Evolutionary conservation across 2,888 invertebrate genomes (phyloP), one percentile per base, ranked within the genome.

Genomic region (Acleris laterana): DNA sequence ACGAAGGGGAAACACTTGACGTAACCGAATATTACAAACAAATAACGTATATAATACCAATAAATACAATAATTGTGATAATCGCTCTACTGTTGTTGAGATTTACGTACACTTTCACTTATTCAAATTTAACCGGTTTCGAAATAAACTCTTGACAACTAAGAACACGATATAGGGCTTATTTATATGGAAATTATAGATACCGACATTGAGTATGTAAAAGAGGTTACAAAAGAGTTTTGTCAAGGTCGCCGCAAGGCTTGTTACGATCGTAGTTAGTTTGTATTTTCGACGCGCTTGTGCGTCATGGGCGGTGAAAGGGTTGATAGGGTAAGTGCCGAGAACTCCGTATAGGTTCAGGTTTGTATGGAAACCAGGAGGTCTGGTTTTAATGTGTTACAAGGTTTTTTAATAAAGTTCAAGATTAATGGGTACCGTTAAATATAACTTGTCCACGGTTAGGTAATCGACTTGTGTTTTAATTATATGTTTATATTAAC

Each of bases 81-180:
- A 17, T 46, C 46, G 16, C n/a, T 46, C 7, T 22, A 55, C 42
- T 22, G 20, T 42, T 22, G 11, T 53, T 16, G 20, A 55, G 42
- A 55, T 42, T 42, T 22, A 55, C 38, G 9, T 20, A 55, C 32
- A 55, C 42, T 42, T 55, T 55, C 55, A 42, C 20, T 20, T 55
- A 55, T 55, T 55, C 55, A 55, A 42, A 55, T 55, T 42, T 42
- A 22, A 42, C 42, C 55, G 42, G 55, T 55, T 55, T 7, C 55
- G 55, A 55, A 55, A 55, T 22, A 16, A 42, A 19, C 17, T 11
- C 38, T 38, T 13, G 9, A 38, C 13, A 13, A 38, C 13, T 13
- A 38, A 38, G 38, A 38, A 38, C 38, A 38, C 38, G 13, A 38
- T 38, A 13, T 3, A 13, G 13, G 38, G 9, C 38, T 38, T 13